Evolutionary conservation across 2,888 invertebrate genomes (phyloP).

Genomic region (Eupithecia inturbata): DNA sequence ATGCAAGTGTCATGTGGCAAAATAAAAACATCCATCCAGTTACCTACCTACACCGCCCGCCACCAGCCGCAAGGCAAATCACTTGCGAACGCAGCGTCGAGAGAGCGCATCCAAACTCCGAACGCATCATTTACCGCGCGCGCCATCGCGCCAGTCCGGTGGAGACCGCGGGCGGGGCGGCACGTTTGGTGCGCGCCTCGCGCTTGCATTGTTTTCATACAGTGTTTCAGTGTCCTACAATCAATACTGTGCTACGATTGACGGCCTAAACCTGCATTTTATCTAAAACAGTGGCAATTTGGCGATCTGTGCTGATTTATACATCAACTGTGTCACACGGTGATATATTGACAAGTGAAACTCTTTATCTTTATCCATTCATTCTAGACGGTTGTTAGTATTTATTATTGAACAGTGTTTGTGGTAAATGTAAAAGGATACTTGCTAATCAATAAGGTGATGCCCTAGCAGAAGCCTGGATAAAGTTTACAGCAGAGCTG

Average conservation of each 20-base stretch:
- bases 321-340: constrained; percentile 54
- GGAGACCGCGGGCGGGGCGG: constrained; percentile 82
- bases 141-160: constrained; percentile 68
- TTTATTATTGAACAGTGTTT: constrained; percentile 71
- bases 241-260: constrained; percentile 71
- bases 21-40: constrained; percentile 64
- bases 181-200: constrained; percentile 82
- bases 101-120: constrained; percentile 70
- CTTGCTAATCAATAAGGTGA: constrained; percentile 80
- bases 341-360: constrained; percentile 80
- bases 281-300: constrained; percentile 22
- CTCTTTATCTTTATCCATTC: constrained; percentile 72
- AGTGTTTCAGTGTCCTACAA: constrained; percentile 67
- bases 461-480: constrained; percentile 62
- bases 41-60: constrained; percentile 59
- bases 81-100: constrained; percentile 60
- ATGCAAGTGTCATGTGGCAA: constrained; percentile 51
- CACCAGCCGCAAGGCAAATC: constrained; percentile 33
- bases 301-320: constrained; percentile 20
- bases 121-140: constrained; percentile 45
- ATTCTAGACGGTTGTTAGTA: constrained; percentile 63
- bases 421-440: constrained; percentile 71
- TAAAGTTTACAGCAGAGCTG: constrained; percentile 68
- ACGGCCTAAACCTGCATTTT: constrained; percentile 63
- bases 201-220: constrained; percentile 78